A percentile compares a stretch with the other conserved stretches of the same genome.
phyloP scores from a whole-genome alignment of 1,140 invertebrate species.

The Hylyphantes graminicola region DNA sequence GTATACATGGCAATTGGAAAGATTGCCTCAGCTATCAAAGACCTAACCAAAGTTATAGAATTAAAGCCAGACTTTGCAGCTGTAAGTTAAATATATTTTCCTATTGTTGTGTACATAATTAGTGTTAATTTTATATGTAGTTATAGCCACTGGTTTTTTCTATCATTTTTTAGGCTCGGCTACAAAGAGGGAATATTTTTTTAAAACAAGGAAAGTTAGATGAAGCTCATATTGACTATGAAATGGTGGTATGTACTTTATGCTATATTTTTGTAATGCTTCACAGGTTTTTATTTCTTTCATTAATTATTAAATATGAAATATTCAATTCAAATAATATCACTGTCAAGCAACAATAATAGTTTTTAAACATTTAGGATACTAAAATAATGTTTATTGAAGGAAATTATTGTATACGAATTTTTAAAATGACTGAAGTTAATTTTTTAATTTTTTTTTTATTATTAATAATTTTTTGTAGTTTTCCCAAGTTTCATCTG shows the following conservation, averaged over 20 bases:
- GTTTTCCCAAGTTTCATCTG: too few relatives aligned
- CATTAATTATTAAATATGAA: too few relatives aligned
- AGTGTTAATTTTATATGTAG: neutral
- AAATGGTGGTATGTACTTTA: slow-evolving; percentile 80
- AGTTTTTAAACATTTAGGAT: too few relatives aligned
- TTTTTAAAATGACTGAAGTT: too few relatives aligned
- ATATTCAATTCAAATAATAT: too few relatives aligned
- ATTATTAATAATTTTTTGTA: too few relatives aligned
- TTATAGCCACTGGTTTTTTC: neutral
- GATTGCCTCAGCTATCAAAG: slow-evolving; percentile 92
- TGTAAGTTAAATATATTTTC: slow-evolving; percentile 67
- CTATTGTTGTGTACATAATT: neutral
- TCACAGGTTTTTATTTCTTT: neutral
- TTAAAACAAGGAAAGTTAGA: slow-evolving; percentile 89
- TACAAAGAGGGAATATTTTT: slow-evolving; percentile 88
- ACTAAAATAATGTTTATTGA: too few relatives aligned
- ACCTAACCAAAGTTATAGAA: slow-evolving; percentile 91
- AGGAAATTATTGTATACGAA: too few relatives aligned
- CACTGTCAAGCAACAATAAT: too few relatives aligned
- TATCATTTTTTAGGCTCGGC: slow-evolving; percentile 74
- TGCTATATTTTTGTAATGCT: neutral
- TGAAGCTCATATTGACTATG: slow-evolving; percentile 84
- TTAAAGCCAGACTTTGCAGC: slow-evolving; percentile 94
- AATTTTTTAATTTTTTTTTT: too few relatives aligned
- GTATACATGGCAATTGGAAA: slow-evolving; percentile 96